A percentile compares a stretch with the other conserved stretches of the same genome.
These are phyloP conservation scores for Agonopterix subpropinquella DNA, from an alignment of 2,888 invertebrate species.

Conservation along the genomic window DNA sequence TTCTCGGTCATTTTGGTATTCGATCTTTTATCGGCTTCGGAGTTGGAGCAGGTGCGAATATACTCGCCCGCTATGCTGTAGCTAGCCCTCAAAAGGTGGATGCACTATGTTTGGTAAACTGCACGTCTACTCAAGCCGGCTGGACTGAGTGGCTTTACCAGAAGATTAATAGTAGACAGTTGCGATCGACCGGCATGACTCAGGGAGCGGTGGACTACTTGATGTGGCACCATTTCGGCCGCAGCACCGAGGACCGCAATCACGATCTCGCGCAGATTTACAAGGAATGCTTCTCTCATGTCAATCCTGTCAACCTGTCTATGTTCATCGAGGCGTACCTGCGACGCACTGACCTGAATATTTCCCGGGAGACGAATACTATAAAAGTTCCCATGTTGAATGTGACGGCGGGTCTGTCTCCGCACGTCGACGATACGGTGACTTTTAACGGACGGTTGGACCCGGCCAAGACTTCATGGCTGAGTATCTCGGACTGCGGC, in stretches of 20 bases:
- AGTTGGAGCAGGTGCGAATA: constrained; percentile 97
- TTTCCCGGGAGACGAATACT: constrained; percentile 78
- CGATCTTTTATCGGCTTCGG: constrained; percentile 97
- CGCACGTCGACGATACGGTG: constrained; percentile 97
- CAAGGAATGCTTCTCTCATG: constrained; percentile 94
- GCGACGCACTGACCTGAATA: constrained; percentile 91
- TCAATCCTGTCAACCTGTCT: constrained; percentile 96
- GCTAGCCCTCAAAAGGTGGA: constrained; percentile 91
- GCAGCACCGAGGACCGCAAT: constrained; percentile 90
- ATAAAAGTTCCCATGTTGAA: constrained; percentile 93
- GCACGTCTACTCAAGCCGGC: constrained; percentile 93
- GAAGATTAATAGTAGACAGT: constrained; percentile 93
- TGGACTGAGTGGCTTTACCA: constrained; percentile 99
- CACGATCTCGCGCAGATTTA: constrained; percentile 96
- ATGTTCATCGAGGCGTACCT: constrained; percentile 96
- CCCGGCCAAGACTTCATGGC: constrained; percentile 97
- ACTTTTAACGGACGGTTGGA: constrained; percentile 97
- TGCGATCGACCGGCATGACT: constrained; percentile 93
- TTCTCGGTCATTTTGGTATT: constrained; percentile 92
- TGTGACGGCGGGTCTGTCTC: constrained; percentile 94
- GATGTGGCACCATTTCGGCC: constrained; percentile 99
- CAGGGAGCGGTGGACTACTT: constrained; percentile 96
- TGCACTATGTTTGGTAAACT: constrained; percentile 94
- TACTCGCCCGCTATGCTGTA: constrained; percentile 93
- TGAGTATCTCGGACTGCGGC: constrained; percentile 99